A percentile compares a stretch with the other conserved stretches of the same genome.
Conservation (phyloP, 2,888 invertebrate species). For the Drosophila recens region DNA sequence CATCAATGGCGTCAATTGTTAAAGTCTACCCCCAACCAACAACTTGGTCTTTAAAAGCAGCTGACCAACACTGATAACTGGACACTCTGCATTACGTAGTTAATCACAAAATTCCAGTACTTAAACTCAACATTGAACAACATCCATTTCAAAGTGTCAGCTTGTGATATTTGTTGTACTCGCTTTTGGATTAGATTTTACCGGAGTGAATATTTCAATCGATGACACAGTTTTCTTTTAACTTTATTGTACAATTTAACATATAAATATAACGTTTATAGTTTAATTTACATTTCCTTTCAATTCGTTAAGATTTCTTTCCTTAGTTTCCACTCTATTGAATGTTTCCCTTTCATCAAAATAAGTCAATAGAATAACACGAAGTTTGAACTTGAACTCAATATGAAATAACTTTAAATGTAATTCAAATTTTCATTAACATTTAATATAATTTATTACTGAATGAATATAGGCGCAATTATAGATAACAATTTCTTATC, state of each 20-base stretch:
- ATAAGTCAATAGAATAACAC: too few species aligned
- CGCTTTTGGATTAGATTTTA: slow-evolving; percentile 6
- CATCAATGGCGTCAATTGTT: slow-evolving; percentile 26
- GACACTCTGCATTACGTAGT: slow-evolving; percentile 16
- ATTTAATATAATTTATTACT: not conserved
- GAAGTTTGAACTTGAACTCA: not conserved
- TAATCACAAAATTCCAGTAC: slow-evolving; percentile 22
- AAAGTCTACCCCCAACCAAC: slow-evolving; percentile 5
- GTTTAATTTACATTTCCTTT: too few species aligned
- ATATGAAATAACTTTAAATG: not conserved
- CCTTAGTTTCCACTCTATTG: not conserved
- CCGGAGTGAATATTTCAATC: not conserved
- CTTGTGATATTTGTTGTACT: not conserved
- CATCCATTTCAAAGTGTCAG: slow-evolving; percentile 34
- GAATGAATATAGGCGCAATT: not conserved
- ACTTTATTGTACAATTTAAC: too few species aligned
- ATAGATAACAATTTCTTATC: slow-evolving; percentile 12
- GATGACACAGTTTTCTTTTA: not conserved
- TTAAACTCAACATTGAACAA: slow-evolving; percentile 9
- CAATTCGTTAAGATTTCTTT: too few species aligned
- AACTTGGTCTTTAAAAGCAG: slow-evolving; percentile 25
- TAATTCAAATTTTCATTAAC: not conserved
- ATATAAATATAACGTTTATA: too few species aligned
- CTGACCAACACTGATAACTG: slow-evolving; percentile 49
- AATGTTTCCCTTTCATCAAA: not conserved